These are phyloP conservation scores for Petrophora chlorosata DNA, from an alignment of 2,888 invertebrate genomes.

Conservation along the genomic window DNA sequence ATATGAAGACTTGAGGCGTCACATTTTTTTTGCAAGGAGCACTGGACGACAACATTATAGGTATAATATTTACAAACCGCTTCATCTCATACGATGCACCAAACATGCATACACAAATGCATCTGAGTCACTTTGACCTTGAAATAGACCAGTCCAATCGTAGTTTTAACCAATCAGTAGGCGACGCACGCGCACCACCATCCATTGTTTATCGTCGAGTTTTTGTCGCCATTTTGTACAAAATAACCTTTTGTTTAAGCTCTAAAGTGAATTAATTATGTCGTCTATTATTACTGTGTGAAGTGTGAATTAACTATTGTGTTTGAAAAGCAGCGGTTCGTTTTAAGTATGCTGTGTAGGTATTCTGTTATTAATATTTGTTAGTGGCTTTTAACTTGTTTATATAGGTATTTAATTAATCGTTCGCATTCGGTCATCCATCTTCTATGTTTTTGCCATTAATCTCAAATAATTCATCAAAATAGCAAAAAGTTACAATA, in stretches of 20 bases:
- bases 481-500: too few relatives aligned
- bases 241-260: slow-evolving; percentile 47
- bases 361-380: slow-evolving; percentile 1
- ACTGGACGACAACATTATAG: too few relatives aligned
- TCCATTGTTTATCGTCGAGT: slow-evolving; percentile 67
- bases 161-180: slow-evolving; percentile 79
- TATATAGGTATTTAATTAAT: background rate
- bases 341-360: slow-evolving; percentile 10
- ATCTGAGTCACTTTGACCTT: slow-evolving; percentile 75
- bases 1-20: too few relatives aligned
- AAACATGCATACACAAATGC: slow-evolving; percentile 64
- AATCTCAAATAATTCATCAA: too few relatives aligned
- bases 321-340: slow-evolving; percentile 15
- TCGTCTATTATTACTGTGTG: slow-evolving; percentile 16
- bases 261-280: slow-evolving; percentile 21
- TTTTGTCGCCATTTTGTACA: slow-evolving; percentile 58
- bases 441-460: too few relatives aligned
- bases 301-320: slow-evolving; percentile 13
- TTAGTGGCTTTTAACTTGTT: background rate
- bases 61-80: slow-evolving; percentile 36
- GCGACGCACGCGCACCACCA: slow-evolving; percentile 57
- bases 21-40: too few relatives aligned
- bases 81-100: slow-evolving; percentile 37
- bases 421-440: too few relatives aligned
- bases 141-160: slow-evolving; percentile 76